These are phyloP conservation scores for Lontra canadensis DNA, from an alignment of 2,113 vertebrate genomes.

Conservation along the genomic window DNA sequence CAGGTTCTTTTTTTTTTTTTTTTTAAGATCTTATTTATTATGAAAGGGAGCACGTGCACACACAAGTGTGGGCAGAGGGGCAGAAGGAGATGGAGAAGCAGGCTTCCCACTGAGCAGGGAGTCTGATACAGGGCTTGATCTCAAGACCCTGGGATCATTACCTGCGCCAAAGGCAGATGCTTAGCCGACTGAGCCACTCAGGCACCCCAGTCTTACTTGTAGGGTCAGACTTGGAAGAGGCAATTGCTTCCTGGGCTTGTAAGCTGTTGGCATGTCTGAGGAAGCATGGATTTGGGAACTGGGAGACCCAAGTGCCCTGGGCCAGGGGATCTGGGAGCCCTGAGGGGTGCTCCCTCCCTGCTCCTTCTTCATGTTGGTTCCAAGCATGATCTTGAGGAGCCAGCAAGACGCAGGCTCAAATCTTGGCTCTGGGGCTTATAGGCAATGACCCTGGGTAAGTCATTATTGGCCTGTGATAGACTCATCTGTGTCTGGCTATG, in stretches of 20 bases:
- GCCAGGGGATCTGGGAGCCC: not conserved
- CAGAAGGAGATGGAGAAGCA: not conserved
- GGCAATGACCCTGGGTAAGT: not conserved
- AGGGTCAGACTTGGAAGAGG: not conserved
- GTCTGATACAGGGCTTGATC: not conserved
- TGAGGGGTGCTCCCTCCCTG: not conserved
- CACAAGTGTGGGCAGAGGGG: not conserved
- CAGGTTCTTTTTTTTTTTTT: not conserved
- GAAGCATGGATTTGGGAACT: not conserved
- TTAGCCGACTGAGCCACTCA: not conserved
- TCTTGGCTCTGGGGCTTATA: not conserved
- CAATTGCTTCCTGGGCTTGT: not conserved
- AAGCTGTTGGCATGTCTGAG: not conserved
- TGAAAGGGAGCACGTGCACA: not conserved
- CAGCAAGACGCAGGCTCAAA: not conserved
- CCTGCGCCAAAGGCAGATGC: not conserved
- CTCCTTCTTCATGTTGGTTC: not conserved
- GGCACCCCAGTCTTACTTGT: not conserved
- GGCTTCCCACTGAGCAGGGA: not conserved
- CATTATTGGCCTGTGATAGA: not conserved
- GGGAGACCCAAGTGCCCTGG: not conserved
- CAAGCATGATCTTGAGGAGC: not conserved
- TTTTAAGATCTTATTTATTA: not conserved
- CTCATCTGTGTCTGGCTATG: not conserved
- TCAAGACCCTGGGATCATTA: not conserved